Base-by-base conservation (phyloP, 2,113 vertebrate genomes). In the Amblyornis subalaris region DNA sequence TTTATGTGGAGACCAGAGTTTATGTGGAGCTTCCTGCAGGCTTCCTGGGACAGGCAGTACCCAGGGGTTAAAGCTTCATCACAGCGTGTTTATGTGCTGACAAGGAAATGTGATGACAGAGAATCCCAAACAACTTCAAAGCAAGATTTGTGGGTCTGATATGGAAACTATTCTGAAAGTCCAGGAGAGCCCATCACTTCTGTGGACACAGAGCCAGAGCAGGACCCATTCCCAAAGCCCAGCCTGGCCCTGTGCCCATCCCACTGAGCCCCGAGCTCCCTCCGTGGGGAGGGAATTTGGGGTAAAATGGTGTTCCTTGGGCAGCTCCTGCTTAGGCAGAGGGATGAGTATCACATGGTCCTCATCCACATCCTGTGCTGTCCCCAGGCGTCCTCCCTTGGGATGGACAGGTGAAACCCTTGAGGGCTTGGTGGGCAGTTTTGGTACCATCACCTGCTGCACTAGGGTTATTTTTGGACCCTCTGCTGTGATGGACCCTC, bases 61-160 rank as follows among this genome's bases (percentile, higher is more conserved):
- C 89, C 92, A 45, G 66, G 94, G 94, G 95, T 78, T 93, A 70
- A 84, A 51, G 78, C 95, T 91, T 0, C 71, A 20, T 38, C 77
- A 2, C 85, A 61, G 90, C 38, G 11, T 95, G 90, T 96, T 97
- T 94, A 93, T 97, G 92, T 88, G 95, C 96, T 95, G 96, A 85
- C 55, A 5, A 88, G 95, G 95, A 97, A 96, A 94, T 55, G 22
- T 23, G 94, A 25, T 96, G 97, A 96, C 97, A 96, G 95, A 96
- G 78, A 82, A 95, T 93, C 94, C 94, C 92, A 96, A 97, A 96
- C 96, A 97, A 96, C 97, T 95, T 97, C 97, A 97, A 97, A 97
- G 95, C 19, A 0, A 94, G 93, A 97, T 96, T 13, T 6, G 21
- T 8, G 76, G 35, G 11, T 29, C 86, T 36, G 95, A 91, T 95